phyloP scores from a whole-genome alignment of 2,797 vertebrate species.

The Acanthopagrus latus region DNA sequence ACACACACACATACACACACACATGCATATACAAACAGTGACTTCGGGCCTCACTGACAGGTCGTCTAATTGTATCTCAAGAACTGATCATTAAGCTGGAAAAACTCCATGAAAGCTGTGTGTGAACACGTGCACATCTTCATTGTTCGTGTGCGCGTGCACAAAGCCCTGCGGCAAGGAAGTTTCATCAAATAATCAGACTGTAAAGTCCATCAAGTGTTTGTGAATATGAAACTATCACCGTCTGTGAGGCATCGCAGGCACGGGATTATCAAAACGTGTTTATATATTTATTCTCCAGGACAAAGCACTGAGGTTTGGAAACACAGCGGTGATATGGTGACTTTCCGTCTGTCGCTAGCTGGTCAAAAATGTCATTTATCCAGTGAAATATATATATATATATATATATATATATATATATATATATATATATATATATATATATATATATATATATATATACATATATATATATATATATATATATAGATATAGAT shows the following conservation, averaged over 20 bases:
- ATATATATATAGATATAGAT: too few species aligned
- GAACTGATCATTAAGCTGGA: conserved; percentile 61
- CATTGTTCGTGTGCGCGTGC: conserved; percentile 8
- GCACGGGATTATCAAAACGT: not conserved
- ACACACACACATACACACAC: not conserved
- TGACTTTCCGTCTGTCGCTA: not conserved
- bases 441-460: too few species aligned
- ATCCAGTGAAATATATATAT: not conserved
- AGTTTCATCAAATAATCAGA: conserved; percentile 16
- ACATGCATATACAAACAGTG: not conserved
- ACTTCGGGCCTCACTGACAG: conserved; percentile 43
- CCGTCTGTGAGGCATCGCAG: not conserved
- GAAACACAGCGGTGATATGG: not conserved
- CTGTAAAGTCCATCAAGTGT: not conserved
- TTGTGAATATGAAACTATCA: not conserved
- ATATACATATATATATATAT: too few species aligned
- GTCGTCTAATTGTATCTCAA: conserved; percentile 69
- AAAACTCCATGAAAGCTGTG: conserved; percentile 43
- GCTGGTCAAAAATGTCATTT: not conserved
- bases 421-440: too few species aligned
- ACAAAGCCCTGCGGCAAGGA: not conserved
- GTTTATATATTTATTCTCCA: not conserved
- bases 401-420: too few species aligned
- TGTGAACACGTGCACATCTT: conserved; percentile 6
- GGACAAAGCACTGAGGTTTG: not conserved